Base-by-base conservation (phyloP, 2,113 vertebrate genomes). In the Coryphaenoides rupestris region DNA sequence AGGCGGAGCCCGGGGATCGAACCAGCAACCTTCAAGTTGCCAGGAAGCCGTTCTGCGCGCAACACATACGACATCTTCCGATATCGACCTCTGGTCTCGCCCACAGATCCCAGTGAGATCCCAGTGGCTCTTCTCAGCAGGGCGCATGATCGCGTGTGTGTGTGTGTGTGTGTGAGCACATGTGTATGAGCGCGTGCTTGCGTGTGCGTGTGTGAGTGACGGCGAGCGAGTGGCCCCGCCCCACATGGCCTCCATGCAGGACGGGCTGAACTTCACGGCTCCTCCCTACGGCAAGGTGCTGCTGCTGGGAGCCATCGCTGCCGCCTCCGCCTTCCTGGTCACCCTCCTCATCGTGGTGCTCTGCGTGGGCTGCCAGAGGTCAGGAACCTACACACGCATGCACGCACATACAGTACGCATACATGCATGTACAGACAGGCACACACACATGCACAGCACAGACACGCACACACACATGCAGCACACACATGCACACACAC, bases 241-340 rank as follows among this genome's bases (percentile, higher is more conserved):
- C 87, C 90, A 90, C 87, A 92, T 92, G 91, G 91, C 91, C 89
- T 92, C 91, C 84, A 91, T 91, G 91, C 89, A 91, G 90, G 89
- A 91, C 89, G 90, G 91, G 81, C 85, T 91, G 78, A 91, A 89
- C 87, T 87, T 91, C 89, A 89, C 88, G 86, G 81, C 89, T 89
- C 90, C 89, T 86, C 88, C 91, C 86, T 91, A 91, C 86, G 81
- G 90, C 88, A 91, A 91, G 84, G 91, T 91, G 85, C 88, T 92
- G 89, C 88, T 92, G 88, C 90, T 92, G 86, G 91, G 91, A 68
- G 90, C 84, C 79, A 91, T 91, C 71, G 90, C 91, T 62, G 91
- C 90, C 63, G 91, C 91, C 80, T 92, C 91, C n/a, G 91, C 91
- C 83, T 91, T 91, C 56, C 88, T 92, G 26, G 90, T 92, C 78